A percentile compares a stretch with the other conserved stretches of the same genome.
phyloP scores from a whole-genome alignment of 1,140 invertebrate species.

The Sarcophaga peregrina region DNA sequence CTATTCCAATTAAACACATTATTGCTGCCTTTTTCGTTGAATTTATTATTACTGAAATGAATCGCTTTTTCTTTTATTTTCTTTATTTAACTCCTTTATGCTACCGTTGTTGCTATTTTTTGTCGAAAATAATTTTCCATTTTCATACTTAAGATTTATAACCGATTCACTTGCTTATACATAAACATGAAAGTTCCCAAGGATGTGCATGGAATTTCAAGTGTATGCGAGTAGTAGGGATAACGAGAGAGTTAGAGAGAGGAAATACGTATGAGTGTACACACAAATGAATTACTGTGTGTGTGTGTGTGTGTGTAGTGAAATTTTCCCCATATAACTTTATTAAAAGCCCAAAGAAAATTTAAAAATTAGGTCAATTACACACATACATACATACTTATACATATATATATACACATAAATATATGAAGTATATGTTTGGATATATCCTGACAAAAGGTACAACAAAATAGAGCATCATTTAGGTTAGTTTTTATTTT shows the following conservation, averaged over 20 bases:
- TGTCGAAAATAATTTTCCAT: no score
- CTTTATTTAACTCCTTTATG: no score
- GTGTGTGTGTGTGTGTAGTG: not conserved
- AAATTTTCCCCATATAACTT: not conserved
- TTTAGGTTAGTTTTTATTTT: not conserved
- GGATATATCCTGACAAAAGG: not conserved
- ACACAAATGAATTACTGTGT: not conserved
- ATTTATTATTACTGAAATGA: no score
- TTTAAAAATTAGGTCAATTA: not conserved
- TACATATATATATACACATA: not conserved
- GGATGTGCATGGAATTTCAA: conserved; percentile 10
- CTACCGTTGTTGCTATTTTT: no score
- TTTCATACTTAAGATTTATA: no score
- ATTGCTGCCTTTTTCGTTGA: no score
- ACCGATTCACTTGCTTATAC: not conserved
- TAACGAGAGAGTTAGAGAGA: not conserved
- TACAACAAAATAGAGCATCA: not conserved
- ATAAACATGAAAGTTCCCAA: not conserved
- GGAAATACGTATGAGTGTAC: not conserved
- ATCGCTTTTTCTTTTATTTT: no score
- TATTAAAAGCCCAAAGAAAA: not conserved
- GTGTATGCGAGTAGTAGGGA: not conserved
- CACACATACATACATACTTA: not conserved
- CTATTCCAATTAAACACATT: no score
- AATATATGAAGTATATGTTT: not conserved